phyloP scores from a whole-genome alignment of 2,888 invertebrate genomes.

The Ophion ellenae region DNA sequence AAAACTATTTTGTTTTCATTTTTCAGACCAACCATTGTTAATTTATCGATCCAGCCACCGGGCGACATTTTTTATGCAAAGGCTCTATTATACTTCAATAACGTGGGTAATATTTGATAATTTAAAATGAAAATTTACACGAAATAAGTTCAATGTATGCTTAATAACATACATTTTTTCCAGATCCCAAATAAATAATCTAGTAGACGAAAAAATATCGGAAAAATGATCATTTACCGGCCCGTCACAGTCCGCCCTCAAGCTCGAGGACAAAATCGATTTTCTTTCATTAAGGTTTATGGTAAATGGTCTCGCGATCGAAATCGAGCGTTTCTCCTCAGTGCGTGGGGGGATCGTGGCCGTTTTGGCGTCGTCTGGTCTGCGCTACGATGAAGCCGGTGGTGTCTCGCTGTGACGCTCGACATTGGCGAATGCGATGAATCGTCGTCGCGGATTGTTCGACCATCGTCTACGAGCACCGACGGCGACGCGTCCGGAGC shows the following conservation, averaged over 20 bases:
- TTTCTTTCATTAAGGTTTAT: background rate
- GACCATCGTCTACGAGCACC: conserved; percentile 23
- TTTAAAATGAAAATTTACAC: too few relatives aligned
- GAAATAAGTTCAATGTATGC: too few relatives aligned
- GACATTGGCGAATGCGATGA: conserved; percentile 45
- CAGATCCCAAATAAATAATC: too few relatives aligned
- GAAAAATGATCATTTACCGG: too few relatives aligned
- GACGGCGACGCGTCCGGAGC: conserved; percentile 42
- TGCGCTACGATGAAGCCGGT: conserved; percentile 15
- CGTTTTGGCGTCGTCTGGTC: conserved; percentile 55
- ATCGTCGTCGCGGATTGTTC: conserved; percentile 36
- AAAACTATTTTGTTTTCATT: too few relatives aligned
- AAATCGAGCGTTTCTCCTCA: background rate
- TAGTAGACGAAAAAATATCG: too few relatives aligned
- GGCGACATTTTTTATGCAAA: too few relatives aligned
- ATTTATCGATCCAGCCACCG: too few relatives aligned
- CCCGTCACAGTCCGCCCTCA: background rate
- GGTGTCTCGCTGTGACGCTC: background rate
- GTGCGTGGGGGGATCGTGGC: background rate
- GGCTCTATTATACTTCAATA: too few relatives aligned
- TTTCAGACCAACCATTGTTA: too few relatives aligned
- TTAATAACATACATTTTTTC: too few relatives aligned
- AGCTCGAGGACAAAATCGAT: background rate
- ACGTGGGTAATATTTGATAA: too few relatives aligned
- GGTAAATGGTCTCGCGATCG: background rate